Conservation (phyloP, 1,140 invertebrate species). For the Papilio polyxenes region DNA sequence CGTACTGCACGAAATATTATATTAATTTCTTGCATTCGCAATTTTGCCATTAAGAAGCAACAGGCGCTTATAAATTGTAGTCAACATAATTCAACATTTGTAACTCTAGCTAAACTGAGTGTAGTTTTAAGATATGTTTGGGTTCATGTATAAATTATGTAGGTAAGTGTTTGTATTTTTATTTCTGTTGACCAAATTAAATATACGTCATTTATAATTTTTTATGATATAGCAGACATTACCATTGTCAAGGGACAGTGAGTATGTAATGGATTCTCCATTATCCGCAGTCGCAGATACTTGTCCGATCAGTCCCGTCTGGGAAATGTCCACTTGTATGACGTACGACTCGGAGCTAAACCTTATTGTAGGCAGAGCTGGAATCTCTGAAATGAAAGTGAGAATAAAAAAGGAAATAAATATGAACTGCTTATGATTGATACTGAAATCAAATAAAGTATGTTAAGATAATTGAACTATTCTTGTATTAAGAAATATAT, state of each 20-base stretch:
- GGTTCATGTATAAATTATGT: background rate
- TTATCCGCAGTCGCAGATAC: slow-evolving; percentile 63
- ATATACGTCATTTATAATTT: no score
- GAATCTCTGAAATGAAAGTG: slow-evolving; percentile 45
- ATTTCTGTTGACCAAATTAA: background rate
- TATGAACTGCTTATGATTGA: background rate
- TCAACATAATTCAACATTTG: background rate
- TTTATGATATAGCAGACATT: slow-evolving; percentile 26
- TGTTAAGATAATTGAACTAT: no score
- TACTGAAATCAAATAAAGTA: no score
- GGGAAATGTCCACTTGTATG: slow-evolving; percentile 50
- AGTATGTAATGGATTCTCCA: slow-evolving; percentile 57
- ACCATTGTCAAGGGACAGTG: slow-evolving; percentile 56
- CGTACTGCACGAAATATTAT: background rate
- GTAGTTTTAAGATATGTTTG: background rate
- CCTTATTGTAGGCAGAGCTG: slow-evolving; percentile 49
- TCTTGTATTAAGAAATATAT: no score
- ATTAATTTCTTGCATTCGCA: background rate
- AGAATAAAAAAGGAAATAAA: background rate
- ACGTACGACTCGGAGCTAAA: slow-evolving; percentile 60
- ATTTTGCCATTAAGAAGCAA: background rate
- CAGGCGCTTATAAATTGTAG: background rate
- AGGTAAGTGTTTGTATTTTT: background rate
- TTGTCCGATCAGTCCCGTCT: slow-evolving; percentile 57
- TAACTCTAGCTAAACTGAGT: background rate